Conservation (phyloP, 1,140 invertebrate genomes). For the Venustaconcha ellipsiformis region DNA sequence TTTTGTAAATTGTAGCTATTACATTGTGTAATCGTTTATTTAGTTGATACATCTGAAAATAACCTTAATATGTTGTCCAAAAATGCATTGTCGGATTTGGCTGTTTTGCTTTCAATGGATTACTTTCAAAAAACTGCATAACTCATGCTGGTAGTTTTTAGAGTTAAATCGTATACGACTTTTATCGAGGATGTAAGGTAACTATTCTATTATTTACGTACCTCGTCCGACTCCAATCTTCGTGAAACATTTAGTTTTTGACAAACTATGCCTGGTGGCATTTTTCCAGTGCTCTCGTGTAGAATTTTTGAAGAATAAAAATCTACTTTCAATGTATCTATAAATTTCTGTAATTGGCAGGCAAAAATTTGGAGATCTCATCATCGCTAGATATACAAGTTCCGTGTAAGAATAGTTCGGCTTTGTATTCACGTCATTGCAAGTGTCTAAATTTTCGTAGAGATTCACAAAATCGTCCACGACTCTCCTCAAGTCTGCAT, state of each 20-base stretch:
- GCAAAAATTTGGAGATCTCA: slow-evolving; percentile 50
- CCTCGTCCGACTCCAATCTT: slow-evolving; percentile 42
- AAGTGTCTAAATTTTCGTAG: slow-evolving; percentile 43
- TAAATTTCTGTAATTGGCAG: slow-evolving; percentile 56
- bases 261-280: slow-evolving; percentile 55
- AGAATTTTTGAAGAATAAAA: slow-evolving; percentile 45
- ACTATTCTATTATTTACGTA: no score
- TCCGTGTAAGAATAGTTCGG: slow-evolving; percentile 58
- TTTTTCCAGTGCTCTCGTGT: slow-evolving; percentile 53
- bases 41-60: no score
- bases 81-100: no score
- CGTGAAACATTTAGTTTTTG: slow-evolving; percentile 57
- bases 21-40: no score
- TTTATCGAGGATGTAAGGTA: no score
- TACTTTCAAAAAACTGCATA: no score
- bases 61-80: no score
- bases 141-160: no score
- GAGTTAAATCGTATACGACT: no score
- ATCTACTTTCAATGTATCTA: slow-evolving; percentile 49
- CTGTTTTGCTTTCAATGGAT: no score
- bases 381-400: slow-evolving; percentile 50
- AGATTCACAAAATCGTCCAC: slow-evolving; percentile 50
- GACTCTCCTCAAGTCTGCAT: slow-evolving; percentile 38
- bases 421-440: slow-evolving; percentile 34
- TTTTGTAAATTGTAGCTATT: no score